Evolutionary conservation across 1,140 invertebrate genomes (phyloP).

Genomic region (Colletes gigas): DNA sequence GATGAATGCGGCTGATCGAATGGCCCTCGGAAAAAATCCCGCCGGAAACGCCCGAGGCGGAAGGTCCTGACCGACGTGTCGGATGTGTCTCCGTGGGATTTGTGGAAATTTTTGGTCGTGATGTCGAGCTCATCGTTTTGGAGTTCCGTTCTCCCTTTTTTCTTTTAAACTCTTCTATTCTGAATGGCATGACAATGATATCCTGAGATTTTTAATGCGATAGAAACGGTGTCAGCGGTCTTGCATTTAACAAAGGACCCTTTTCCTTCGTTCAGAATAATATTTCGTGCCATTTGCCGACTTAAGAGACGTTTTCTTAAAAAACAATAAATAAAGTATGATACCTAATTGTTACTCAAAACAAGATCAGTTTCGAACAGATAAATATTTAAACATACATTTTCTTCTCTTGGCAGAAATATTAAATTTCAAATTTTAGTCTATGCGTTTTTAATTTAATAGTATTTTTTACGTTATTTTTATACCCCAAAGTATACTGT

Average conservation of each 20-base stretch:
- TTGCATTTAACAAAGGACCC: neutral
- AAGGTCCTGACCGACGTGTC: conserved; percentile 32
- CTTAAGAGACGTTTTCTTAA: too few species aligned
- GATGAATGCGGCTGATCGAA: conserved; percentile 38
- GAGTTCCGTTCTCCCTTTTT: neutral
- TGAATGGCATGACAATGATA: neutral
- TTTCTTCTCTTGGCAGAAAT: neutral
- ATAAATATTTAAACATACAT: too few species aligned
- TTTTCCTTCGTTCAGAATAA: neutral
- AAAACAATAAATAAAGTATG: too few species aligned
- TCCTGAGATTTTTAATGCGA: neutral
- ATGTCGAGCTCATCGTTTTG: conserved; percentile 6
- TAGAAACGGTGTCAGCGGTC: neutral
- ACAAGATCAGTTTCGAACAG: too few species aligned
- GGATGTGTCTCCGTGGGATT: conserved; percentile 34
- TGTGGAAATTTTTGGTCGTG: conserved; percentile 22
- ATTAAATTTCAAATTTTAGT: neutral
- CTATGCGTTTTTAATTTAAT: too few species aligned
- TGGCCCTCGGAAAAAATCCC: conserved; percentile 10
- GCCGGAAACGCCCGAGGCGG: conserved; percentile 27
- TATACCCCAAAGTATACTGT: too few species aligned
- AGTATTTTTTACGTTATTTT: too few species aligned
- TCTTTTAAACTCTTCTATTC: neutral
- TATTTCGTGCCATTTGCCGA: neutral
- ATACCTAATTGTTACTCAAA: too few species aligned